phyloP scores from a whole-genome alignment of 2,113 vertebrate genomes.

The Scortum barcoo region DNA sequence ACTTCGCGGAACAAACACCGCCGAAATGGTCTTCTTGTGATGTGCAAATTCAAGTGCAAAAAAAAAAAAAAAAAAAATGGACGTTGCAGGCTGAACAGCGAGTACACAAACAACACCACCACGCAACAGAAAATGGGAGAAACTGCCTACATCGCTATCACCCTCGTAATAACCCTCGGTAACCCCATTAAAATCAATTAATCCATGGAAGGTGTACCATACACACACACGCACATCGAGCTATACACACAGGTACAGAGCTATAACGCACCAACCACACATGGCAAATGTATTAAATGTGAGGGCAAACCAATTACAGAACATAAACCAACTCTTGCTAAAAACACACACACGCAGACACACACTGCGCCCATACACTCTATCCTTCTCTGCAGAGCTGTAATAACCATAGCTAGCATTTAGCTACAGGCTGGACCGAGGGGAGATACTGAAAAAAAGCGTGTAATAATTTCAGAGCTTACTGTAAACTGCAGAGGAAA shows the following conservation, averaged over 20 bases:
- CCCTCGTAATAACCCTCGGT: constrained; percentile 36
- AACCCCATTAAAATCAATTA: constrained; percentile 62
- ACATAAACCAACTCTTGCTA: constrained; percentile 30
- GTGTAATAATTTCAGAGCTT: constrained; percentile 36
- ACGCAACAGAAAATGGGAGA: constrained; percentile 2
- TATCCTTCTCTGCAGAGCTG: constrained; percentile 13
- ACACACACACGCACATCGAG: neutral
- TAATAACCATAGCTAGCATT: constrained; percentile 42
- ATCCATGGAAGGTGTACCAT: constrained; percentile 32
- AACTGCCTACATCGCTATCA: constrained; percentile 24
- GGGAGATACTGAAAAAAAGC: constrained; percentile 19
- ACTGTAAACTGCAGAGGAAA: constrained; percentile 9
- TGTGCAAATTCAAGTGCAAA: constrained; percentile 21
- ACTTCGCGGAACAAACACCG: constrained; percentile 14
- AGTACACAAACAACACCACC: neutral
- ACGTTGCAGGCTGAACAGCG: neutral
- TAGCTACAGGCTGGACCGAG: constrained; percentile 35
- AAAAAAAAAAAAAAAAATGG: neutral
- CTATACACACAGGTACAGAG: neutral
- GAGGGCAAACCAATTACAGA: constrained; percentile 64
- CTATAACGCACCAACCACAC: constrained; percentile 21
- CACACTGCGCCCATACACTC: neutral
- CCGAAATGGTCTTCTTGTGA: neutral
- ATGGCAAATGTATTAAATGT: constrained; percentile 42
- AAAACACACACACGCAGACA: constrained; percentile 1